Conservation (phyloP, 2,113 vertebrate species). For the Porphyrio hochstetteri region DNA sequence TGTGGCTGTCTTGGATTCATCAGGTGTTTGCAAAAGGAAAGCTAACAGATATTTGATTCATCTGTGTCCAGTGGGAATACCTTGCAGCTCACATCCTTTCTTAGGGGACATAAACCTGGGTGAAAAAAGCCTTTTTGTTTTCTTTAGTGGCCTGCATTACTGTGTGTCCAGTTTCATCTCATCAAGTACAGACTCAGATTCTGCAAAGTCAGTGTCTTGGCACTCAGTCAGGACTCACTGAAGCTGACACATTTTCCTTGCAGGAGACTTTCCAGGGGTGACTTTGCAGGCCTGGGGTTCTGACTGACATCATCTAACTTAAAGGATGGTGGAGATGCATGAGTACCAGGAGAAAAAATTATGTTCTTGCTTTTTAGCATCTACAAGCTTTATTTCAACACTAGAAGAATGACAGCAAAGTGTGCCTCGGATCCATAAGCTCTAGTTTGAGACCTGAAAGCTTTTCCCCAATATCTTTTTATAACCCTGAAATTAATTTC, state of each 20-base stretch:
- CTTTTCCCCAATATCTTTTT: neutral
- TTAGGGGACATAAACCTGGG: slow-evolving; percentile 36
- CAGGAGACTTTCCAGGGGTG: neutral
- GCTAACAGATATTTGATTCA: slow-evolving; percentile 42
- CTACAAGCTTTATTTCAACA: neutral
- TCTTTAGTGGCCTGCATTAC: slow-evolving; percentile 26
- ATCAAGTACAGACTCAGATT: neutral
- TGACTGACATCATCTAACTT: neutral
- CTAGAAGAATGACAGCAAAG: neutral
- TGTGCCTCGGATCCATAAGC: neutral
- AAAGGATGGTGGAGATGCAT: neutral
- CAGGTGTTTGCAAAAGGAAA: neutral
- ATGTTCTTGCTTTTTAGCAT: neutral
- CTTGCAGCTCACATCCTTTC: neutral
- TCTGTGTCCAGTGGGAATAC: neutral
- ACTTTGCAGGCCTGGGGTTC: neutral
- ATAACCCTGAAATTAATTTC: neutral
- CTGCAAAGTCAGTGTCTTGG: neutral
- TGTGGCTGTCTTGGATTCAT: slow-evolving; percentile 18
- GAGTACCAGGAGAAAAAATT: neutral
- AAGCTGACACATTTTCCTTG: neutral
- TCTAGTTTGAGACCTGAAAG: neutral
- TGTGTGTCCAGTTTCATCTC: neutral
- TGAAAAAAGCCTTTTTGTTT: slow-evolving; percentile 4
- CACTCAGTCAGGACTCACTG: neutral